phyloP scores from a whole-genome alignment of 2,113 vertebrate species.

The Aplodontia rufa region DNA sequence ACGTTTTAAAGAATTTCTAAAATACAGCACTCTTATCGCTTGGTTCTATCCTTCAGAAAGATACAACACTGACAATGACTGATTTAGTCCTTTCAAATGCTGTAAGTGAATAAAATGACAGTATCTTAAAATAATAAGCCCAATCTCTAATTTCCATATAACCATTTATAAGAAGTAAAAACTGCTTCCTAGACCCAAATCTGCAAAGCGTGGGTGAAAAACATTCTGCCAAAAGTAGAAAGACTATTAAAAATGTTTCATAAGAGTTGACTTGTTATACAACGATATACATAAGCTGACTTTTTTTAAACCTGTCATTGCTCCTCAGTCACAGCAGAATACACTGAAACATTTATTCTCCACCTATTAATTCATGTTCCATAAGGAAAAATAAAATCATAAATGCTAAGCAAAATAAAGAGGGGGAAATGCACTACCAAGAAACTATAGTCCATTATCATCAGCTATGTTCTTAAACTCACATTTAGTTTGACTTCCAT shows the following conservation, averaged over 20 bases:
- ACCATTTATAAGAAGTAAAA: constrained; percentile 51
- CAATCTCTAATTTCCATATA: constrained; percentile 32
- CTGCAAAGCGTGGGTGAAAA: constrained; percentile 43
- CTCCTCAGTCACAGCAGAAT: constrained; percentile 40
- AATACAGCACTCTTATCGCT: not conserved
- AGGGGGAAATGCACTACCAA: not conserved
- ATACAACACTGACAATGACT: not conserved
- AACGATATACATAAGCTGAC: not conserved
- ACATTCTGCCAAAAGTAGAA: constrained; percentile 47
- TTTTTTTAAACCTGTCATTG: constrained; percentile 24
- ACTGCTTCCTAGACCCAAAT: constrained; percentile 26
- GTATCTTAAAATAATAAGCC: constrained; percentile 28
- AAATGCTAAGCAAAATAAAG: not conserved
- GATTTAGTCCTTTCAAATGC: not conserved
- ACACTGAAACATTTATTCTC: constrained; percentile 16
- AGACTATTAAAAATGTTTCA: constrained; percentile 55
- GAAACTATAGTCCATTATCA: not conserved
- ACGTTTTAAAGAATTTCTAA: not conserved
- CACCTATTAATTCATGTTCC: constrained; percentile 10
- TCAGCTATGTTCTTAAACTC: not conserved
- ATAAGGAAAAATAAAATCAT: not conserved
- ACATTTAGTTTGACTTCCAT: constrained; percentile 10
- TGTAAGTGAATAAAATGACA: constrained; percentile 23
- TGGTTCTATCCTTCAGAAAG: constrained; percentile 31
- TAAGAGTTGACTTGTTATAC: constrained; percentile 28